Conservation (phyloP, 2,888 invertebrate genomes). For the Drosophila maculinotata region DNA sequence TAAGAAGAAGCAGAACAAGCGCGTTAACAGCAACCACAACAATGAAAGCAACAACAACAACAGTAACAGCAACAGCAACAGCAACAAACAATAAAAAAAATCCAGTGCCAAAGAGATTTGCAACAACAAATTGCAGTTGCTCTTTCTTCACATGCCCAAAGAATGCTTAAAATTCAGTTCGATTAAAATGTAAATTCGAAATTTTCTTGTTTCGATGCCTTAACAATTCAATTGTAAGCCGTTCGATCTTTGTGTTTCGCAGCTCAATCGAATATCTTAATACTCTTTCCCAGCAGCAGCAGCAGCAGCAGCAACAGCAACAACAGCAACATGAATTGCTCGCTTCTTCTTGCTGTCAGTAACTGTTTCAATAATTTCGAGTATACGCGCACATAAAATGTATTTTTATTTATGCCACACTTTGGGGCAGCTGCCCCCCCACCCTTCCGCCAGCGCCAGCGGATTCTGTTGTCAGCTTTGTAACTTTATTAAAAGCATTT, state of each 20-base stretch:
- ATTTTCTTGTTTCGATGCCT: background rate
- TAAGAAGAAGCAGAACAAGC: background rate
- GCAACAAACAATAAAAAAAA: constrained; percentile 10
- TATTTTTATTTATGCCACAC: constrained; percentile 40
- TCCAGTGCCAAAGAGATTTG: background rate
- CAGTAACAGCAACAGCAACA: constrained; percentile 7
- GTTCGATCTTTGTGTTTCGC: too few relatives aligned
- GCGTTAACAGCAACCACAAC: constrained; percentile 9
- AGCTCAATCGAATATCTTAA: constrained; percentile 4
- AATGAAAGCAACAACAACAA: background rate
- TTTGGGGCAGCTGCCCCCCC: constrained; percentile 9
- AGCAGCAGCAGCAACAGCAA: background rate
- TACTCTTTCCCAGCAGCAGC: background rate
- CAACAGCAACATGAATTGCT: constrained; percentile 1
- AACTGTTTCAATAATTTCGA: constrained; percentile 53
- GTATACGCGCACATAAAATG: constrained; percentile 46
- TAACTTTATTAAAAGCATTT: constrained; percentile 61
- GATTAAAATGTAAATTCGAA: background rate
- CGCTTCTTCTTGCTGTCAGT: constrained; percentile 13
- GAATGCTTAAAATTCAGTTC: too few relatives aligned
- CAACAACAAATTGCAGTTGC: background rate
- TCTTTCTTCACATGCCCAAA: too few relatives aligned
- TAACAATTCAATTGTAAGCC: too few relatives aligned
- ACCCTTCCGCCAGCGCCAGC: background rate
- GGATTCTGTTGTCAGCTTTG: constrained; percentile 57